A percentile compares a stretch with the other conserved stretches of the same genome.
Evolutionary conservation across 1,140 invertebrate genomes (phyloP).

Genomic region (Phymastichus coffea): DNA sequence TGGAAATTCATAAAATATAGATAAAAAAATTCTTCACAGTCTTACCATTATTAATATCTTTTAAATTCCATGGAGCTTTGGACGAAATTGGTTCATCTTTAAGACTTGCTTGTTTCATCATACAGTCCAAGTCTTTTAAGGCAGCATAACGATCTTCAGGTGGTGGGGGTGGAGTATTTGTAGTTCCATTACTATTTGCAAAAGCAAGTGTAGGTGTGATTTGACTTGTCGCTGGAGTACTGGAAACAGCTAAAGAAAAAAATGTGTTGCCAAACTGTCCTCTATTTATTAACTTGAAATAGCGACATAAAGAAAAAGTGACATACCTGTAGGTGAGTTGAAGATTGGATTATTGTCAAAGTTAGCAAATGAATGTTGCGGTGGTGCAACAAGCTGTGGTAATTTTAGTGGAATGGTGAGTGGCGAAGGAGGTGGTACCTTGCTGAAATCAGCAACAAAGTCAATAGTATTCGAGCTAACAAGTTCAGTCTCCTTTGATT

Average conservation of each 20-base stretch:
- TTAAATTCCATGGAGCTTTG: constrained; percentile 47
- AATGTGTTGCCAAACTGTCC: no score
- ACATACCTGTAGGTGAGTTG: constrained; percentile 58
- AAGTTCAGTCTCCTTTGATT: constrained; percentile 33
- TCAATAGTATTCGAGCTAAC: constrained; percentile 53
- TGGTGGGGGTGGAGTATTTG: constrained; percentile 49
- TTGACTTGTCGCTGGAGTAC: background rate
- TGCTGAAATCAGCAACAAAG: constrained; percentile 68
- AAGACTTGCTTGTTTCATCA: constrained; percentile 61
- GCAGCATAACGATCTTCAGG: constrained; percentile 79
- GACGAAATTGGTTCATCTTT: constrained; percentile 45
- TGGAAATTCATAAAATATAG: constrained; percentile 3
- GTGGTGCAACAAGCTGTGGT: constrained; percentile 42
- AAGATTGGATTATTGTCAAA: constrained; percentile 74
- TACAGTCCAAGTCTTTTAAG: constrained; percentile 74
- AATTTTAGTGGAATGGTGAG: constrained; percentile 35
- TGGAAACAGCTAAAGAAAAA: background rate
- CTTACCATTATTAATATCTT: constrained; percentile 45
- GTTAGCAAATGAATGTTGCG: constrained; percentile 67
- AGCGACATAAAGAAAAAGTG: no score
- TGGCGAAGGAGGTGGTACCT: constrained; percentile 52
- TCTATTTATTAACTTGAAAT: no score
- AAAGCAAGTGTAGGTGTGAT: background rate
- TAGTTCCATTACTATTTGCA: constrained; percentile 8
- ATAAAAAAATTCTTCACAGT: constrained; percentile 5